Conservation (phyloP, 2,113 vertebrate species). For the Trichechus manatus region DNA sequence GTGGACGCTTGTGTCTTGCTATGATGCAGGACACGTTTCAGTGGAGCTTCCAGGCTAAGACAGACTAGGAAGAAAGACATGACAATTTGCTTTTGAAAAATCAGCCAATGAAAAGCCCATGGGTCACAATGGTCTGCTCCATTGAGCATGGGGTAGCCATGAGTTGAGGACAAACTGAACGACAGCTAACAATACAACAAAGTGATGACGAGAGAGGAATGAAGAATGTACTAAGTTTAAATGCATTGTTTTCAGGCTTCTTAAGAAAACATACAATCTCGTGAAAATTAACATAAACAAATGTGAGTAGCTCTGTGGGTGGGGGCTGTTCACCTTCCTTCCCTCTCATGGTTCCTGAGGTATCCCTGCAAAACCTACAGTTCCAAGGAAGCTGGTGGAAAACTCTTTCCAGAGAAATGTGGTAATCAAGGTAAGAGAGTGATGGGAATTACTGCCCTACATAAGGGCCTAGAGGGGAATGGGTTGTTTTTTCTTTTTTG, state of each 20-base stretch:
- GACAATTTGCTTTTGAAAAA: not conserved
- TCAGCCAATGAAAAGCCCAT: not conserved
- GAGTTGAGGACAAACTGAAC: too few relatives aligned
- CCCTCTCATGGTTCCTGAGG: too few relatives aligned
- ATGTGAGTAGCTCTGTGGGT: not conserved
- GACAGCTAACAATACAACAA: not conserved
- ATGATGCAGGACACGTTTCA: not conserved
- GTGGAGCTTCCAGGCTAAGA: not conserved
- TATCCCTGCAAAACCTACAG: not conserved
- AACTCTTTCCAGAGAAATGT: not conserved
- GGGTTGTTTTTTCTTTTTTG: too few relatives aligned
- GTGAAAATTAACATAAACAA: not conserved
- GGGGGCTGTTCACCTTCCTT: not conserved
- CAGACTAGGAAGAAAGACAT: not conserved
- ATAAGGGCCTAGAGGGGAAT: not conserved
- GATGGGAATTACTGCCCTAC: not conserved
- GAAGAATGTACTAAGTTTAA: not conserved
- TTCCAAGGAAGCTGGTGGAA: not conserved
- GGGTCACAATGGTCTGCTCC: not conserved
- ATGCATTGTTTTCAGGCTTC: not conserved
- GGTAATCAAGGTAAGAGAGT: not conserved
- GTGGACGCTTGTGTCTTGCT: not conserved
- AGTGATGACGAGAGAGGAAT: not conserved
- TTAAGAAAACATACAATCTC: not conserved
- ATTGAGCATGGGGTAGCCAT: not conserved